Evolutionary conservation across 2,797 vertebrate genomes (phyloP).

Genomic region (Chaetophractus vellerosus): DNA sequence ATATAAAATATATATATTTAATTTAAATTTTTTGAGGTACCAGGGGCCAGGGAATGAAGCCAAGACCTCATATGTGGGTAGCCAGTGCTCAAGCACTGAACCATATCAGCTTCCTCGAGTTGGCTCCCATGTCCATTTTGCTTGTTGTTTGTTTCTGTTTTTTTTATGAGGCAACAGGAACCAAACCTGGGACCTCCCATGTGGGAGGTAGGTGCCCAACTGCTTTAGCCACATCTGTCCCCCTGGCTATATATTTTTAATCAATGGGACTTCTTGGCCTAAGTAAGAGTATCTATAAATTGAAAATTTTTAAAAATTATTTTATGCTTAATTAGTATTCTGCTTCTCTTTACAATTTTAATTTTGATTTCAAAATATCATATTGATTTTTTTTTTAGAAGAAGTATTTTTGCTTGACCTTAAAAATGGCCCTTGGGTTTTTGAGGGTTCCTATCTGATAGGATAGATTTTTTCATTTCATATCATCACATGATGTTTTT

Average conservation of each 20-base stretch:
- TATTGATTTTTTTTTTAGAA: slow-evolving; percentile 28
- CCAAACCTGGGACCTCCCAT: too few species aligned
- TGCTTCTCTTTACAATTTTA: neutral
- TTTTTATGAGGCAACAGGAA: too few species aligned
- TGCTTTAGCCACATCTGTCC: too few species aligned
- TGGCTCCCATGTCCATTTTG: too few species aligned
- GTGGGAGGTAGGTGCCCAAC: too few species aligned
- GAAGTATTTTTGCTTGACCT: neutral
- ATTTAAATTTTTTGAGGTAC: too few species aligned
- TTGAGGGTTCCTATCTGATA: slow-evolving; percentile 42
- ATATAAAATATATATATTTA: too few species aligned
- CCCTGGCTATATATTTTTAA: neutral
- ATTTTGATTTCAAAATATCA: slow-evolving; percentile 58
- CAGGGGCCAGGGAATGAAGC: too few species aligned
- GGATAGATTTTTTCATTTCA: slow-evolving; percentile 54
- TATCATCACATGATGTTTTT: neutral
- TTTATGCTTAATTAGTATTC: slow-evolving; percentile 31
- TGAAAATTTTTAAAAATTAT: neutral
- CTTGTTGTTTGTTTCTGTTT: too few species aligned
- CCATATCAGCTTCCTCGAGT: too few species aligned
- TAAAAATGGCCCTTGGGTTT: slow-evolving; percentile 42
- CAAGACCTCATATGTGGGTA: too few species aligned
- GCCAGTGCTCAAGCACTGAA: too few species aligned
- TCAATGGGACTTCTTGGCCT: neutral
- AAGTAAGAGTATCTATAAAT: neutral